A percentile compares a stretch with the other conserved stretches of the same genome.
Evolutionary conservation across 2,113 vertebrate species (phyloP).

Genomic region (Plecturocebus donacophilus): DNA sequence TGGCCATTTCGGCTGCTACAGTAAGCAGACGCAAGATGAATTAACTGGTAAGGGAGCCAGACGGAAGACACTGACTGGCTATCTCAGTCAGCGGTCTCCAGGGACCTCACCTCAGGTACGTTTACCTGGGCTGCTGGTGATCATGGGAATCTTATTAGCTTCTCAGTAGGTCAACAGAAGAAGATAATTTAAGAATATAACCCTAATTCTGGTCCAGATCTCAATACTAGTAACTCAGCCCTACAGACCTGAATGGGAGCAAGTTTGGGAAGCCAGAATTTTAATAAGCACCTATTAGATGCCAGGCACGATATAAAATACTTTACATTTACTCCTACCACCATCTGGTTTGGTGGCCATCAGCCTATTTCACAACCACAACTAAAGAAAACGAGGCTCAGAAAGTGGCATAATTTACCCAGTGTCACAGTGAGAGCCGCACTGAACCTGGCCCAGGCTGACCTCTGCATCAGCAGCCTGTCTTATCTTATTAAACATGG

Average conservation of each 20-base stretch:
- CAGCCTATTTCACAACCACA: background rate
- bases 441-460: background rate
- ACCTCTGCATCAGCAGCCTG: background rate
- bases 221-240: background rate
- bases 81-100: background rate
- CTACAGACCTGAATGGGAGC: background rate
- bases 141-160: background rate
- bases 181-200: background rate
- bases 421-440: background rate
- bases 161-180: background rate
- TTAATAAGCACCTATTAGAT: background rate
- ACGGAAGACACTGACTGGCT: background rate
- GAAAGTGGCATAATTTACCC: background rate
- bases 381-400: background rate
- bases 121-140: background rate
- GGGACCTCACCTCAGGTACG: background rate
- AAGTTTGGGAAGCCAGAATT: background rate
- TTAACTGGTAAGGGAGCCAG: background rate
- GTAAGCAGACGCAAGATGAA: background rate
- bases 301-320: background rate
- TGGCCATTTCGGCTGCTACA: background rate
- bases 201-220: background rate
- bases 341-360: background rate
- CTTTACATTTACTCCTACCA: background rate
- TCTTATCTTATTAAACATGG: background rate